A percentile compares a stretch with the other conserved stretches of the same genome.
phyloP scores from a whole-genome alignment of 2,113 vertebrate genomes.

The Megaceryle maxima region DNA sequence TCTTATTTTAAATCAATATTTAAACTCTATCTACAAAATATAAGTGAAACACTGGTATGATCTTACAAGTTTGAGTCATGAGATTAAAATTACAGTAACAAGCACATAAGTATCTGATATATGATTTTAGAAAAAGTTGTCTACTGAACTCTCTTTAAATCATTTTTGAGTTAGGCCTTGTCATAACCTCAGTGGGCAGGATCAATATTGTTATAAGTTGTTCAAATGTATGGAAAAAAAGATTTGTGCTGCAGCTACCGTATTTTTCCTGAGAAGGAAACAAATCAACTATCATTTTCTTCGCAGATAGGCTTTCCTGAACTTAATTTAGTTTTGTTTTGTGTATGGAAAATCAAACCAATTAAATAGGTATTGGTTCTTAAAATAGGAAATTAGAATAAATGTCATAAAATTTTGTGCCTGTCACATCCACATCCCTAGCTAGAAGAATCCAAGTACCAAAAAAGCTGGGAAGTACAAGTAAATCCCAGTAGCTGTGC shows the following conservation, averaged over 20 bases:
- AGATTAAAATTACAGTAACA: not conserved
- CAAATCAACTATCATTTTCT: not conserved
- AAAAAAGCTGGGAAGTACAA: not conserved
- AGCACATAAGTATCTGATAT: not conserved
- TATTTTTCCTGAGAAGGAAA: not conserved
- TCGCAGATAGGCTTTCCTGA: not conserved
- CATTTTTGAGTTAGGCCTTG: not conserved
- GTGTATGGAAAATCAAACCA: not conserved
- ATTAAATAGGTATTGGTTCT: not conserved
- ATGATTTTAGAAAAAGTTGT: not conserved
- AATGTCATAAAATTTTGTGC: no score
- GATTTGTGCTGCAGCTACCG: rapidly evolving
- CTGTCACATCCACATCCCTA: not conserved
- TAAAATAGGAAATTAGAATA: not conserved
- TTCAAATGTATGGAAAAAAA: not conserved
- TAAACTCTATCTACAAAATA: not conserved
- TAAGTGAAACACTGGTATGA: not conserved
- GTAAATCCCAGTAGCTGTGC: not conserved
- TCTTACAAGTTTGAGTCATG: not conserved
- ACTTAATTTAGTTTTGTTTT: not conserved
- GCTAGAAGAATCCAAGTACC: not conserved
- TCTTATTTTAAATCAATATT: not conserved
- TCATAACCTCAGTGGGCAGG: not conserved
- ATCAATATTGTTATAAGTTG: not conserved
- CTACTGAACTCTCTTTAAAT: not conserved